phyloP scores from a whole-genome alignment of 2,888 invertebrate species.

The Ceratothoa steindachneri region DNA sequence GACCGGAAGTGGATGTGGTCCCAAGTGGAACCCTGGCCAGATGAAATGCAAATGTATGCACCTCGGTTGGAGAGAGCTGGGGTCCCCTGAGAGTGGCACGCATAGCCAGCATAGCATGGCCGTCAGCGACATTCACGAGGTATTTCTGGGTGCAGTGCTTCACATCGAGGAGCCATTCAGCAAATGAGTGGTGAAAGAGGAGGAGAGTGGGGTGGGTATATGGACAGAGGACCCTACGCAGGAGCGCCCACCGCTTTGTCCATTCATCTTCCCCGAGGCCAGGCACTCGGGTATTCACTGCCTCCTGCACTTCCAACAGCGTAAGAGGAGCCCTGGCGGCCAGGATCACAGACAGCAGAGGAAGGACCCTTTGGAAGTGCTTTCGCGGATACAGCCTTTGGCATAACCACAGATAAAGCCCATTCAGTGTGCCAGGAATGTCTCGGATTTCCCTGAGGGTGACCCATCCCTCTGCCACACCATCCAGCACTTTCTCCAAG shows the following conservation, averaged over 20 bases:
- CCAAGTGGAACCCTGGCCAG: slow-evolving; percentile 53
- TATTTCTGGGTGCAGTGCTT: slow-evolving; percentile 95
- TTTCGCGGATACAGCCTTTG: slow-evolving; percentile 85
- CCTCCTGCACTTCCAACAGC: slow-evolving; percentile 73
- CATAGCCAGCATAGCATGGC: slow-evolving; percentile 83
- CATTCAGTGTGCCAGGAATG: slow-evolving; percentile 92
- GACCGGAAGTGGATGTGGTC: slow-evolving; percentile 26
- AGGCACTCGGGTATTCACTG: slow-evolving; percentile 73
- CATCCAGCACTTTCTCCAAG: slow-evolving; percentile 81
- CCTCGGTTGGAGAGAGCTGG: slow-evolving; percentile 53
- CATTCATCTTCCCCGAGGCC: slow-evolving; percentile 76
- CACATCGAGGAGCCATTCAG: slow-evolving; percentile 92
- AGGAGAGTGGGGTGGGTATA: slow-evolving; percentile 42
- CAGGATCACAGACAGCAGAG: slow-evolving; percentile 75
- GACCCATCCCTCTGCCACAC: slow-evolving; percentile 88
- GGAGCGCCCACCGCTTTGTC: slow-evolving; percentile 68
- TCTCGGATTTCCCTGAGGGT: slow-evolving; percentile 84
- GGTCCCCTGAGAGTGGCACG: slow-evolving; percentile 61
- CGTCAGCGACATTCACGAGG: slow-evolving; percentile 78
- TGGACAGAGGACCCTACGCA: slow-evolving; percentile 64
- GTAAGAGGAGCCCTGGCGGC: slow-evolving; percentile 81
- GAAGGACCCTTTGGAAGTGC: slow-evolving; percentile 73
- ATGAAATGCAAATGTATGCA: slow-evolving; percentile 58
- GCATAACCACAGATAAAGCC: slow-evolving; percentile 89
- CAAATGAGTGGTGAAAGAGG: slow-evolving; percentile 92